Conservation (phyloP, 2,113 vertebrate genomes). For the Turnix velox region DNA sequence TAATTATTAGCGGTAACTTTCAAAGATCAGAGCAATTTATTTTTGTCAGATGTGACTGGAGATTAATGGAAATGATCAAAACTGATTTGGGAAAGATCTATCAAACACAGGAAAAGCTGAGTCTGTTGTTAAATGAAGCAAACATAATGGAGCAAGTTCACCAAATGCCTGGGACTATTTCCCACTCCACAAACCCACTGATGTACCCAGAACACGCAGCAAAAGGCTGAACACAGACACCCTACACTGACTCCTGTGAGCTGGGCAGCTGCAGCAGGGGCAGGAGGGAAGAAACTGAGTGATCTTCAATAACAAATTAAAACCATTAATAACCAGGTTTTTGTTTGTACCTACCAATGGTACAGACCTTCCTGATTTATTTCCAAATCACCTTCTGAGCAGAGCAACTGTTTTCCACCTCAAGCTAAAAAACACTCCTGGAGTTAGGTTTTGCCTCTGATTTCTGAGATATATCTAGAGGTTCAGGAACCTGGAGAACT, state of each 20-base stretch:
- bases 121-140: constrained; percentile 79
- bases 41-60: constrained; percentile 78
- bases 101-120: constrained; percentile 73
- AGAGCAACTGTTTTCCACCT: neutral
- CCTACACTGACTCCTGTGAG: neutral
- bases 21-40: constrained; percentile 80
- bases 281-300: neutral
- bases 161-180: constrained; percentile 70
- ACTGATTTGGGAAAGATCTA: constrained; percentile 73
- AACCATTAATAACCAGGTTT: neutral
- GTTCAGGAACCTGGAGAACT: neutral
- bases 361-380: neutral
- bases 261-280: constrained; percentile 23
- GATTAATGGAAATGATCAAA: constrained; percentile 80
- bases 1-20: constrained; percentile 75
- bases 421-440: neutral
- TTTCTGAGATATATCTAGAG: accelerated
- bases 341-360: accelerated
- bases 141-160: constrained; percentile 75
- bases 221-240: constrained; percentile 55
- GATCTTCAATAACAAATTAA: neutral
- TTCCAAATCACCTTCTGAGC: neutral
- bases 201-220: constrained; percentile 43
- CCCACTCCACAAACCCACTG: constrained; percentile 72
- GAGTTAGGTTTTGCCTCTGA: neutral